Base-by-base conservation (phyloP, 2,888 invertebrate genomes). In the Drosophila sordidapex region DNA sequence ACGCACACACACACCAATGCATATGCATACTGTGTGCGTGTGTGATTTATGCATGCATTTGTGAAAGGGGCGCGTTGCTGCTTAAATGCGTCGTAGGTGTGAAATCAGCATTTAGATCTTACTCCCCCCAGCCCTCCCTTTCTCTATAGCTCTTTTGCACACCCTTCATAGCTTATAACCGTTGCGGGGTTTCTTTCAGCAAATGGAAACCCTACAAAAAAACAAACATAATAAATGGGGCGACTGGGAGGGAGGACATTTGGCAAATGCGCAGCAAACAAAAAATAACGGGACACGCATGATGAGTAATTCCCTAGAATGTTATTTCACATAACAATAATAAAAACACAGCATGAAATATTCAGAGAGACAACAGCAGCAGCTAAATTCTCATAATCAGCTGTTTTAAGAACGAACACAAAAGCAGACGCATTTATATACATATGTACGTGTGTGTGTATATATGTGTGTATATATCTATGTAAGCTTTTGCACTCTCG, bases 51-150 rank as follows among this genome's bases (percentile, higher is more conserved):
- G 65, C 43, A 13, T 61, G 53, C 40, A 81, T 79, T 62, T 68
- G 70, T 25, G 52, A 38, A 57, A 57, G 31, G 40, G 40, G 58
- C 51, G 51, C 51, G 43, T 10, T 56, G 49, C 59, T 56, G 53
- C 56, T 65, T 61, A 80, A 78, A 68, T 81, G 72, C 81, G 81
- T 76, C 63, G 72, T 76, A 83, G 71, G 87, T 83, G 89, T 81
- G 66, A 86, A 81, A 70, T 25, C 69, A 74, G 38, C 85, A 64
- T 60, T 67, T 53, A 56, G 27, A 31, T n/a, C 58, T 7, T 31
- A 33, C 46, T 10, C n/a, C n/a, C 5, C 18, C n/a, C 36, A n/a
- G 35, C 25, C 27, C 13, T 18, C 29, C 27, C 53, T 25, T 46
- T 15, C 33, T n/a, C 21, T 5, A 6, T n/a, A 15, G 27, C 18